These are phyloP conservation scores for Tenrec ecaudatus DNA, from an alignment of 2,113 vertebrate species.

Conservation along the genomic window DNA sequence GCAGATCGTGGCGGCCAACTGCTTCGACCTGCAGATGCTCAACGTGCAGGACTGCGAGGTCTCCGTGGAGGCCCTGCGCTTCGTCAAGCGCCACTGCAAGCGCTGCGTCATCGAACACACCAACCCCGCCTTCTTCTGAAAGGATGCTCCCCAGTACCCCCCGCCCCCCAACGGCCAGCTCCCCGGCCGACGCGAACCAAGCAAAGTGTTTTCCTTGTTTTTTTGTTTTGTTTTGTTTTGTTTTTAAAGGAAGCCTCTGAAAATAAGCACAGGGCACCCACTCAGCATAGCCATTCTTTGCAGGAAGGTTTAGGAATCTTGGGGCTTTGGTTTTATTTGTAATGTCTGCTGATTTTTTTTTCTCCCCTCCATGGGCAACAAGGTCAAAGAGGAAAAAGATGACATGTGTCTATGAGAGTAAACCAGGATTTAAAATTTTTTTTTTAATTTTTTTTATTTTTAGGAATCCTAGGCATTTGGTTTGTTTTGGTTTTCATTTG, in stretches of 20 bases:
- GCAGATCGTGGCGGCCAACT: constrained; percentile 95
- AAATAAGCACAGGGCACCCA: constrained; percentile 53
- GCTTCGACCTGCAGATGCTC: constrained; percentile 97
- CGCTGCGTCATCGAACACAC: constrained; percentile 99
- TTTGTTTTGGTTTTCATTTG: background rate
- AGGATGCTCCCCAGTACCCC: constrained; percentile 23
- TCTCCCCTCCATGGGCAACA: constrained; percentile 41
- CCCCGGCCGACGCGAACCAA: constrained; percentile 3
- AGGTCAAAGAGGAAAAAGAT: background rate
- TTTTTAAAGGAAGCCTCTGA: constrained; percentile 63
- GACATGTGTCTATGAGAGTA: constrained; percentile 46
- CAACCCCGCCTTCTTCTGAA: constrained; percentile 98
- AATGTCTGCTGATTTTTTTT: background rate
- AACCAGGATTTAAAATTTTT: background rate
- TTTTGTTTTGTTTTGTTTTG: no score
- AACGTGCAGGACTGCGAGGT: constrained; percentile 99
- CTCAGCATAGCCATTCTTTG: constrained; percentile 71
- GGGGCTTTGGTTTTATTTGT: constrained; percentile 62
- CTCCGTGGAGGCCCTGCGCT: constrained; percentile 94
- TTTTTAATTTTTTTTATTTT: no score
- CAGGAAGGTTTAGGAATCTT: constrained; percentile 75
- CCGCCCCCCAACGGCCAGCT: no score
- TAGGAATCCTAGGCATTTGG: background rate
- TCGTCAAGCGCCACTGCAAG: constrained; percentile 95
- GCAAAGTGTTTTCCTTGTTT: background rate